phyloP scores from a whole-genome alignment of 2,888 invertebrate genomes.

The Amiota minor region DNA sequence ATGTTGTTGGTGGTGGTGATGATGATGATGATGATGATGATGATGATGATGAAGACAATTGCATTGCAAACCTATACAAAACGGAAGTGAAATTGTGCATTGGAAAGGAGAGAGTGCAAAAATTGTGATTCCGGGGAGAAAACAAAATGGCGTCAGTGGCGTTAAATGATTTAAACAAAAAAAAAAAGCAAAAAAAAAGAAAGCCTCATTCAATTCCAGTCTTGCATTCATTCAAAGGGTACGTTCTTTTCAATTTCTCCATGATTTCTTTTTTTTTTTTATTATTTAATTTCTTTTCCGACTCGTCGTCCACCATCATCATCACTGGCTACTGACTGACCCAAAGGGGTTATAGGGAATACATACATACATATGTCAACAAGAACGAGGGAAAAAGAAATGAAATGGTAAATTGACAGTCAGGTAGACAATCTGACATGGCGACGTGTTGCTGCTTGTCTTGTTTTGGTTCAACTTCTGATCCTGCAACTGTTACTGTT shows the following conservation, averaged over 20 bases:
- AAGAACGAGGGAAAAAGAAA: background rate
- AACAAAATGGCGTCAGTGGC: constrained; percentile 20
- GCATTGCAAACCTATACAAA: background rate
- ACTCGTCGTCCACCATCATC: background rate
- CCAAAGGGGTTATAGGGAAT: constrained; percentile 6
- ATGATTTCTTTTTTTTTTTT: too few species aligned
- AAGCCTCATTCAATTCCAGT: constrained; percentile 18
- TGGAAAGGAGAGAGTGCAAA: background rate
- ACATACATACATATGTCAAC: background rate
- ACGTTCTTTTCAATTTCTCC: constrained; percentile 26
- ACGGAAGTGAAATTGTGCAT: constrained; percentile 8
- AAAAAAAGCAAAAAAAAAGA: background rate
- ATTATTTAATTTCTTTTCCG: background rate
- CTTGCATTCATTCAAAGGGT: constrained; percentile 6
- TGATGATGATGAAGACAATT: background rate
- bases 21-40: background rate
- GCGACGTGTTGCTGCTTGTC: constrained; percentile 8
- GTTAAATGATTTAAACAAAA: background rate
- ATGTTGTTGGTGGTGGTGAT: background rate
- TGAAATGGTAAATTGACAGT: background rate
- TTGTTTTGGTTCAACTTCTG: constrained; percentile 17
- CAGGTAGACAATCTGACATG: background rate
- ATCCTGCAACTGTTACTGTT: constrained; percentile 32
- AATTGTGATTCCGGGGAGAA: background rate
- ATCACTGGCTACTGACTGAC: background rate